phyloP scores from a whole-genome alignment of 2,797 vertebrate genomes.

The Lates japonicus region DNA sequence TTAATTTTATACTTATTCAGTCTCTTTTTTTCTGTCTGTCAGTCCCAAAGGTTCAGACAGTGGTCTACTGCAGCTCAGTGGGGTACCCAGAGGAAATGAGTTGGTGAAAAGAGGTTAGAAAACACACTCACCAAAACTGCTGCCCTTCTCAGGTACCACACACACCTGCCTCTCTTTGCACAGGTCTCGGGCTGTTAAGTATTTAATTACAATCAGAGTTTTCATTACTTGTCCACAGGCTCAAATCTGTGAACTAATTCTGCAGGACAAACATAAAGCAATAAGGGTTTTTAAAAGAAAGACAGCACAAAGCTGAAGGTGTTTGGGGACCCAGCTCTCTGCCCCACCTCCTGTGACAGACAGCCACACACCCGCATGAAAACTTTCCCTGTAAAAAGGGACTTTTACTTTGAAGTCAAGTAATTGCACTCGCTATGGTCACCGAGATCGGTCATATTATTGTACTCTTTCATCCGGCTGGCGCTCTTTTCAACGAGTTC shows the following conservation, averaged over 20 bases:
- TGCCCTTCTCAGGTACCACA: conserved; percentile 90
- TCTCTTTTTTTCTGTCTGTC: conserved; percentile 25
- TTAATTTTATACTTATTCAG: neutral
- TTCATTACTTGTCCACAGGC: conserved; percentile 24
- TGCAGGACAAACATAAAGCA: neutral
- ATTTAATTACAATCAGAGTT: conserved; percentile 21
- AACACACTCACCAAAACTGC: conserved; percentile 83
- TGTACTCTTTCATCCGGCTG: conserved; percentile 8
- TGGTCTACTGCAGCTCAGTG: conserved; percentile 95
- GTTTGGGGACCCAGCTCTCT: neutral
- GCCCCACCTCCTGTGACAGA: neutral
- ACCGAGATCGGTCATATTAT: conserved; percentile 14
- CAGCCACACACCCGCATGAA: neutral
- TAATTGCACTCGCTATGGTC: conserved; percentile 5
- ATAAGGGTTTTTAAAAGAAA: neutral
- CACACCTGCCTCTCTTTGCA: conserved; percentile 4
- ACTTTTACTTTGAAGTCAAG: conserved; percentile 19
- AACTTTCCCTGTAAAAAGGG: neutral
- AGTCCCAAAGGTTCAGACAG: conserved; percentile 91
- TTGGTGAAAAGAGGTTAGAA: conserved; percentile 89
- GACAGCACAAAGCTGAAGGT: neutral
- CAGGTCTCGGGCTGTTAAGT: neutral
- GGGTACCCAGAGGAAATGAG: conserved; percentile 91
- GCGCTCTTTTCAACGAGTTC: neutral
- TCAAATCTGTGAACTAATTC: conserved; percentile 16